Percentiles rank a stretch among this genome's conserved stretches.
Conservation (phyloP, 2,797 vertebrate species). For the Stomatorhinus walkeri region DNA sequence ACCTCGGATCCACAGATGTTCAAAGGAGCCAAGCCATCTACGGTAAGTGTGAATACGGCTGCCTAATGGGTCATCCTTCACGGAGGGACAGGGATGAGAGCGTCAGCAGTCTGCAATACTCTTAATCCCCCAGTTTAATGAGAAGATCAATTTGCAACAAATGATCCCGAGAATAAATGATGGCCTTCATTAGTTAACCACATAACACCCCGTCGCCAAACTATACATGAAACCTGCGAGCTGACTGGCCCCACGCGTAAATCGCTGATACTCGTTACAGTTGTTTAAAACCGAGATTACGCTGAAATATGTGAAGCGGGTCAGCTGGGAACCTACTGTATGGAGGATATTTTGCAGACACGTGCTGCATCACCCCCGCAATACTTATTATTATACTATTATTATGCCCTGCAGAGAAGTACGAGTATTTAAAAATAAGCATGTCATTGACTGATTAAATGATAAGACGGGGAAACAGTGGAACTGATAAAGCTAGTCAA, state of each 20-base stretch:
- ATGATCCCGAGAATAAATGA: neutral
- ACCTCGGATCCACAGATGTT: neutral
- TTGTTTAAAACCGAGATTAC: neutral
- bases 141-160: conserved; percentile 12
- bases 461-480: neutral
- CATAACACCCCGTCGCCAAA: neutral
- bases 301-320: neutral
- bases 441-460: neutral
- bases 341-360: neutral
- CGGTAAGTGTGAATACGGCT: neutral
- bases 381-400: neutral
- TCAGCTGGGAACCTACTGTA: neutral
- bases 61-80: conserved; percentile 17
- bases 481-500: neutral
- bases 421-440: neutral
- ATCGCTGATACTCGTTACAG: neutral
- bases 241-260: neutral
- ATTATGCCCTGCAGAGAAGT: neutral
- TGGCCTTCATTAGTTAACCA: conserved; percentile 12
- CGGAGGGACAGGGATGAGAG: conserved; percentile 7
- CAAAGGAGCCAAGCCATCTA: neutral
- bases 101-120: conserved; percentile 8
- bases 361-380: neutral
- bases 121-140: neutral
- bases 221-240: neutral